A percentile compares a stretch with the other conserved stretches of the same genome.
Evolutionary conservation across 1,140 invertebrate species (phyloP).

Genomic region (Hylaeus volcanicus): DNA sequence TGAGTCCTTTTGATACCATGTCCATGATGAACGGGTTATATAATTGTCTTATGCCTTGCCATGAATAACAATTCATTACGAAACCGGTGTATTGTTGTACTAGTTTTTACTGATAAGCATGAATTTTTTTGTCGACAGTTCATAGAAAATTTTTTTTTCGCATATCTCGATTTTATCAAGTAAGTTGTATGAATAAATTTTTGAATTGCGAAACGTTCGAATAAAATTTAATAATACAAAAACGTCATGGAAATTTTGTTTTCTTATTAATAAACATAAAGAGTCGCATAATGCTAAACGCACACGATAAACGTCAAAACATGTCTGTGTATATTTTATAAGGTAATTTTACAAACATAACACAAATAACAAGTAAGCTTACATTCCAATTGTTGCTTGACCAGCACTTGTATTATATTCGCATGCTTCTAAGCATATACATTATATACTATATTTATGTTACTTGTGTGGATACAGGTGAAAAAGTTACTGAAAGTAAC

Average conservation of each 20-base stretch:
- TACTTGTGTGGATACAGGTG: conserved; percentile 13
- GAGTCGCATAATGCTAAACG: not conserved
- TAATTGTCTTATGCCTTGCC: not conserved
- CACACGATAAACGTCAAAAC: not conserved
- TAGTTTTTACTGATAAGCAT: not conserved
- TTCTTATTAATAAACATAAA: conserved; percentile 6
- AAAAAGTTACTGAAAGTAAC: conserved; percentile 6
- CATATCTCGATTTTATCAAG: not conserved
- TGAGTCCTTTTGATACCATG: too few species aligned
- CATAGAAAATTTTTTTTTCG: not conserved
- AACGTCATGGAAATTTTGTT: not conserved
- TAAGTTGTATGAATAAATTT: conserved; percentile 16
- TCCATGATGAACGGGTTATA: too few species aligned
- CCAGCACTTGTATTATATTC: not conserved
- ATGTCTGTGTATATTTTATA: not conserved
- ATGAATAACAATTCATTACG: not conserved
- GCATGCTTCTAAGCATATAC: not conserved
- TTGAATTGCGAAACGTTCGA: conserved; percentile 1
- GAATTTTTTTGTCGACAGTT: conserved; percentile 1
- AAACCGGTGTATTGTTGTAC: not conserved
- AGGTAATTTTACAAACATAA: not conserved
- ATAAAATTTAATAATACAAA: conserved; percentile 28
- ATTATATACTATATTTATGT: not conserved
- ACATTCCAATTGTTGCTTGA: not conserved
- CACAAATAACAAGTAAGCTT: conserved; percentile 20